phyloP scores from a whole-genome alignment of 1,140 invertebrate genomes.

The Scaptodrosophila lebanonensis region DNA sequence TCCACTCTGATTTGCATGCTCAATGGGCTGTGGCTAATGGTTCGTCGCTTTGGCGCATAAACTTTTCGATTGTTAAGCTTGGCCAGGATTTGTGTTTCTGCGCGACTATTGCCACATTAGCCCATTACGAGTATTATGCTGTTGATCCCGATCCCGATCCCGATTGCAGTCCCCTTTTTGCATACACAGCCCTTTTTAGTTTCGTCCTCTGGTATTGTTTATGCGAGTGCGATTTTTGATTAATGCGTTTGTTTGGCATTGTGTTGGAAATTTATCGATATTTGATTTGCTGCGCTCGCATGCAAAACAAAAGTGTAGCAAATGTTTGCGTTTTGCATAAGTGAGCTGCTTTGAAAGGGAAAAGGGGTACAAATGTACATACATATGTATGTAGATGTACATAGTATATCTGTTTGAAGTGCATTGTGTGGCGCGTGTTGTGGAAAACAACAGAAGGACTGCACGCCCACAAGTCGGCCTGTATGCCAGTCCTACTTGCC shows the following conservation, averaged over 20 bases:
- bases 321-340: conserved; percentile 71
- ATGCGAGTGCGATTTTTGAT: conserved; percentile 46
- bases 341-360: conserved; percentile 1
- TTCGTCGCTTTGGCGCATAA: conserved; percentile 41
- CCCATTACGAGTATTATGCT: too few relatives aligned
- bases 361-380: neutral
- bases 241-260: conserved; percentile 55
- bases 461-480: too few relatives aligned
- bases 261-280: conserved; percentile 64
- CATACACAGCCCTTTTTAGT: conserved; percentile 38
- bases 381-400: neutral
- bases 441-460: too few relatives aligned
- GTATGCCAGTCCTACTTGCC: too few relatives aligned
- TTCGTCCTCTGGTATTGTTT: conserved; percentile 26
- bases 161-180: conserved; percentile 23
- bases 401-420: neutral
- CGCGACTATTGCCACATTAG: too few relatives aligned
- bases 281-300: conserved; percentile 56
- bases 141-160: conserved; percentile 12
- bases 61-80: conserved; percentile 34
- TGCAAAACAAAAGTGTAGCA: conserved; percentile 49
- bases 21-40: conserved; percentile 43
- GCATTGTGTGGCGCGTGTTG: too few relatives aligned
- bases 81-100: too few relatives aligned
- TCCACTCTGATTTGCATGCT: conserved; percentile 34